Percentiles rank a stretch among this genome's conserved stretches.
Conservation (phyloP, 1,140 invertebrate species). For the Dreissena polymorpha region DNA sequence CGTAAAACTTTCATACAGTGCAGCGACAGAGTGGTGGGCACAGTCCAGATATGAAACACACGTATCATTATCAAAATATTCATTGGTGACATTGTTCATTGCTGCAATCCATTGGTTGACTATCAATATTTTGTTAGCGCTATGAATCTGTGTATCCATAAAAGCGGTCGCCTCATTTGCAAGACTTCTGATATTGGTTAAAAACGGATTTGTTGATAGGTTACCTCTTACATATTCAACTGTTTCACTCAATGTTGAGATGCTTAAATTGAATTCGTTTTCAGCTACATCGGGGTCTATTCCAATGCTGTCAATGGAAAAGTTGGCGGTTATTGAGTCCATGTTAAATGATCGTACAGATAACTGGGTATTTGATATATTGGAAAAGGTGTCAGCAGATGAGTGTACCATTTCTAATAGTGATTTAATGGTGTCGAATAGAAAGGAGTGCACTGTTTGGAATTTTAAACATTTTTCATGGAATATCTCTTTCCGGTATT, state of each 20-base stretch:
- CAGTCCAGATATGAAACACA: constrained; percentile 28
- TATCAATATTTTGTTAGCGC: constrained; percentile 10
- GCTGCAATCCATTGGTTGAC: constrained; percentile 6
- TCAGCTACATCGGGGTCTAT: constrained; percentile 14
- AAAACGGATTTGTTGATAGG: constrained; percentile 13
- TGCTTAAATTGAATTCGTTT: constrained; percentile 32
- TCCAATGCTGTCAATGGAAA: constrained; percentile 25
- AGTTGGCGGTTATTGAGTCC: constrained; percentile 9
- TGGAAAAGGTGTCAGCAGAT: constrained; percentile 9
- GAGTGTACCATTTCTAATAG: constrained; percentile 31
- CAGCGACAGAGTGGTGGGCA: constrained; percentile 5
- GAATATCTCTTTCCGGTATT: neutral
- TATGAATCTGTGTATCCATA: constrained; percentile 6
- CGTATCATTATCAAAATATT: constrained; percentile 24
- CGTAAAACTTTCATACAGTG: constrained; percentile 22
- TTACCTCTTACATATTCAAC: neutral
- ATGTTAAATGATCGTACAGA: constrained; percentile 7
- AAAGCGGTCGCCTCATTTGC: neutral
- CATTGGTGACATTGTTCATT: constrained; percentile 20
- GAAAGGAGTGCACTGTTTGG: neutral
- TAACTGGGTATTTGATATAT: neutral
- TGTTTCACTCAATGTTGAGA: neutral
- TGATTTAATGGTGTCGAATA: constrained; percentile 17
- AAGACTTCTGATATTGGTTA: neutral
- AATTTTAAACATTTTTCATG: constrained; percentile 7